Evolutionary conservation across 2,797 vertebrate species (phyloP).

Genomic region (Choloepus didactylus): DNA sequence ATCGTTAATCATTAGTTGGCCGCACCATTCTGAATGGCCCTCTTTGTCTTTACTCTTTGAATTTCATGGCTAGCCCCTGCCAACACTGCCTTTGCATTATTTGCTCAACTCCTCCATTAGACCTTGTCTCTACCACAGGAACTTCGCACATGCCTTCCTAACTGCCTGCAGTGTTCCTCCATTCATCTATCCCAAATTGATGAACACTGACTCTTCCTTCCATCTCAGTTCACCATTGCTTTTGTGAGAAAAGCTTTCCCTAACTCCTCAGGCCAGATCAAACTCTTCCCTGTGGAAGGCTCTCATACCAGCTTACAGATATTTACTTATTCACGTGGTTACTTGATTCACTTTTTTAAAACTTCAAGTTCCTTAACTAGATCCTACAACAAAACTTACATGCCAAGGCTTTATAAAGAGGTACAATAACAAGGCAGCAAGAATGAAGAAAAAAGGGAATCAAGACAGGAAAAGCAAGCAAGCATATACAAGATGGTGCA

Average conservation of each 20-base stretch:
- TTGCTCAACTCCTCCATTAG: background rate
- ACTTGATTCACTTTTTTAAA: background rate
- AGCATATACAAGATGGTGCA: rapidly evolving
- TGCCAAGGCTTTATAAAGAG: background rate
- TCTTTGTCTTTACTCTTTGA: background rate
- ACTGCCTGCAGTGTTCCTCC: background rate
- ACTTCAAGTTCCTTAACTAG: background rate
- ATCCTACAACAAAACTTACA: background rate
- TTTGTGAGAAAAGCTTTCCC: background rate
- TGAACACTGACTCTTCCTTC: background rate
- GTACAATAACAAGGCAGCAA: background rate
- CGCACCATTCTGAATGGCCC: background rate
- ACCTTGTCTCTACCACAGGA: background rate
- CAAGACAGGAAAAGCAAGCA: background rate
- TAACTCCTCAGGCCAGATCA: background rate
- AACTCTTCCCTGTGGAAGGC: background rate
- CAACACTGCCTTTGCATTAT: background rate
- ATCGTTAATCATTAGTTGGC: background rate
- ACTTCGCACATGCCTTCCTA: background rate
- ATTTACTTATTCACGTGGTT: background rate
- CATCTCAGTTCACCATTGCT: background rate
- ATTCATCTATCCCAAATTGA: background rate
- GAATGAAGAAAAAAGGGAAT: background rate
- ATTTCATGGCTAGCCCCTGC: background rate
- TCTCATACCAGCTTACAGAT: background rate